Conservation (phyloP, 2,797 vertebrate species). For the Brotogeris chrysoptera region DNA sequence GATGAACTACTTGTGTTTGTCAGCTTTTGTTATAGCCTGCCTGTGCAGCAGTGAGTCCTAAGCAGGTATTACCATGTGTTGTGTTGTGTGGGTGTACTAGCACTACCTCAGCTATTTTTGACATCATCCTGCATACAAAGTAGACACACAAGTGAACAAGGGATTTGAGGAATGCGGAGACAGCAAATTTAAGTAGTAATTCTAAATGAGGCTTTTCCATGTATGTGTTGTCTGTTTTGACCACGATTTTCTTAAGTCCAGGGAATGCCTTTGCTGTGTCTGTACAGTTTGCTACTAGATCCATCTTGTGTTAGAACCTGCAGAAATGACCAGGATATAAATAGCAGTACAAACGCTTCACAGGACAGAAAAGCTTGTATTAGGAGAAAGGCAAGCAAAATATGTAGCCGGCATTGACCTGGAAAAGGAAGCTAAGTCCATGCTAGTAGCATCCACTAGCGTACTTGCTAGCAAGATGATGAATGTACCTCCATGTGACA, state of each 20-base stretch:
- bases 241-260: background rate
- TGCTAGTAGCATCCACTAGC: background rate
- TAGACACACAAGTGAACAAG: background rate
- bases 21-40: background rate
- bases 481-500: background rate
- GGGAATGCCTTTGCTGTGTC: background rate
- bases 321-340: background rate
- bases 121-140: background rate
- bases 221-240: background rate
- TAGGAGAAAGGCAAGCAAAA: background rate
- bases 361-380: background rate
- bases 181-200: background rate
- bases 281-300: background rate
- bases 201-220: background rate
- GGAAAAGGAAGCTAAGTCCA: background rate
- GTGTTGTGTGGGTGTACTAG: background rate
- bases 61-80: accelerated
- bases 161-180: background rate
- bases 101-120: background rate
- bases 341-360: background rate
- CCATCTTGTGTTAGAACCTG: background rate
- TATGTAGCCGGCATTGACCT: background rate
- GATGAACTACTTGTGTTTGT: background rate
- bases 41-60: background rate
- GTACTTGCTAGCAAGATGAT: background rate